Percentiles rank a stretch among this genome's conserved stretches.
These are phyloP conservation scores for Megaceryle maxima DNA, from an alignment of 2,113 vertebrate species.

Conservation along the genomic window DNA sequence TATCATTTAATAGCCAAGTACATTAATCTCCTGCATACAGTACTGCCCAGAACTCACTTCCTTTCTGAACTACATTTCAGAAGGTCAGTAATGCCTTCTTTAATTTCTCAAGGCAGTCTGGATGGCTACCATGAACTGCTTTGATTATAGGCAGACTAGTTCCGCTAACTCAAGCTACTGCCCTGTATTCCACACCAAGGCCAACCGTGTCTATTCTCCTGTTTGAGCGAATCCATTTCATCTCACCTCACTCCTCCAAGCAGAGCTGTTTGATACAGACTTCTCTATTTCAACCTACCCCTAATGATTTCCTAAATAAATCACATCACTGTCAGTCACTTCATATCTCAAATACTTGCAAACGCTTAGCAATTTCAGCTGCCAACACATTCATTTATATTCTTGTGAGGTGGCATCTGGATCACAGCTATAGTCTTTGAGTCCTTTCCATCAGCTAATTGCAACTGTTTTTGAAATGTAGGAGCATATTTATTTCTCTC, in stretches of 20 bases:
- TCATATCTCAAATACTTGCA: slow-evolving; percentile 30
- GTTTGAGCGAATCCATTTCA: neutral
- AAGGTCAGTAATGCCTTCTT: neutral
- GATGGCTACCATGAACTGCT: neutral
- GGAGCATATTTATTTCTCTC: slow-evolving; percentile 14
- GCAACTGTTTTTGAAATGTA: slow-evolving; percentile 16
- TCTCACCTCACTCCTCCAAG: neutral
- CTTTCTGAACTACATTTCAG: neutral
- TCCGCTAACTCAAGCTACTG: neutral
- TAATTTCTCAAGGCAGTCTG: slow-evolving; percentile 1
- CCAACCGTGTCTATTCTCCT: neutral
- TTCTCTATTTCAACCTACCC: slow-evolving; percentile 4
- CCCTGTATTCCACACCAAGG: neutral
- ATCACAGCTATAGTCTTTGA: slow-evolving; percentile 29
- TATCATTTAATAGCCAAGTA: neutral
- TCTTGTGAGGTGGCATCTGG: slow-evolving; percentile 40
- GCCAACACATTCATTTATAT: slow-evolving; percentile 49
- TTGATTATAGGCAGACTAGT: neutral
- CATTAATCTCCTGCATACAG: neutral
- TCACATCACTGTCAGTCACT: slow-evolving; percentile 12
- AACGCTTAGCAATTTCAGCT: slow-evolving; percentile 44
- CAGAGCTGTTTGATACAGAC: neutral
- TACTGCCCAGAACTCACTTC: neutral
- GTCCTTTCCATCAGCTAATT: slow-evolving; percentile 55
- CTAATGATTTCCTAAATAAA: slow-evolving; percentile 37